phyloP scores from a whole-genome alignment of 2,888 invertebrate species.

The Scaptomyza caliginosa region DNA sequence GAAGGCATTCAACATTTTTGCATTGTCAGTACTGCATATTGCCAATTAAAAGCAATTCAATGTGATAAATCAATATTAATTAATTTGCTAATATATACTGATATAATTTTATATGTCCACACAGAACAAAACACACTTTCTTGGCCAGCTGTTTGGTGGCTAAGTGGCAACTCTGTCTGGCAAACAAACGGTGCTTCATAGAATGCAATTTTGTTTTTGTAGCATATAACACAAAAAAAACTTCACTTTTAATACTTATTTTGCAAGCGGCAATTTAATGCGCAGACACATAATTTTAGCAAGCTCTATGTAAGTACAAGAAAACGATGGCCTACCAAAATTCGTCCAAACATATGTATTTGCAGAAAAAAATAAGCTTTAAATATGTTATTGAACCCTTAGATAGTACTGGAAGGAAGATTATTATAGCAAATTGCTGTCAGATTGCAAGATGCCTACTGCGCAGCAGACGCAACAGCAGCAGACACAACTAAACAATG shows the following conservation, averaged over 20 bases:
- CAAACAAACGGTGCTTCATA: slow-evolving; percentile 44
- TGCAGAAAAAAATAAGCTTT: neutral
- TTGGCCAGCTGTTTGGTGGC: neutral
- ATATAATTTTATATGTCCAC: neutral
- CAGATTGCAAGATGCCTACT: slow-evolving; percentile 56
- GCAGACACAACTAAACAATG: slow-evolving; percentile 14
- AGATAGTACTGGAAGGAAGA: slow-evolving; percentile 16
- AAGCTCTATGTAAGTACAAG: slow-evolving; percentile 15
- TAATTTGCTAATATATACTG: neutral
- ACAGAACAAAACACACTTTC: neutral
- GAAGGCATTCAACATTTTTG: neutral
- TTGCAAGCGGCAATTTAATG: slow-evolving; percentile 1
- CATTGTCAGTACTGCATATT: neutral
- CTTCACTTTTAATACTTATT: slow-evolving; percentile 20
- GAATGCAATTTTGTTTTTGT: slow-evolving; percentile 48
- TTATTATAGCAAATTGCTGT: slow-evolving; percentile 15
- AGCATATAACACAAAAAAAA: slow-evolving; percentile 32
- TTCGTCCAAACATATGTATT: neutral
- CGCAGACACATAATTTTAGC: neutral
- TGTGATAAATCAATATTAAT: neutral
- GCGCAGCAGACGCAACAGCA: slow-evolving; percentile 53
- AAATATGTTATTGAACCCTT: neutral
- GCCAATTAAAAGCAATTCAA: neutral
- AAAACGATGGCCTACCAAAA: neutral
- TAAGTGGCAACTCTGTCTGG: slow-evolving; percentile 31